A percentile compares a stretch with the other conserved stretches of the same genome.
Evolutionary conservation across 2,113 vertebrate species (phyloP).

Genomic region (Aspiorhynchus laticeps): DNA sequence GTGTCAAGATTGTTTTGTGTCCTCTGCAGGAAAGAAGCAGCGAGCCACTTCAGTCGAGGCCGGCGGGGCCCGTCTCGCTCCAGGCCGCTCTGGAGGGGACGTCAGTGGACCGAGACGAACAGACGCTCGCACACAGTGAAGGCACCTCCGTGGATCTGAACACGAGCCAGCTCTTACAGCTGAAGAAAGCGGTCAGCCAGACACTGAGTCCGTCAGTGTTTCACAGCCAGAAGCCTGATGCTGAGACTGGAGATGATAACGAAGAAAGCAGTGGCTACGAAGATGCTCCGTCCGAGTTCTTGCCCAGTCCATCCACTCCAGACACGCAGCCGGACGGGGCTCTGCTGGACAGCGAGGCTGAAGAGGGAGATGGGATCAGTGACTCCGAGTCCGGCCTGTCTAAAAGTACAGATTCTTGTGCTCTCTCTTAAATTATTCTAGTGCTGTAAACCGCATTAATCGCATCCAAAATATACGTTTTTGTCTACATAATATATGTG

Average conservation of each 20-base stretch:
- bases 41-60: not conserved
- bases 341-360: not conserved
- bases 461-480: no score
- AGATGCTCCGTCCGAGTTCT: slow-evolving; percentile 73
- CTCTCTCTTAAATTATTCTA: not conserved
- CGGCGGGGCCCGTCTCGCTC: not conserved
- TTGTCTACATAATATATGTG: no score
- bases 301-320: slow-evolving; percentile 52
- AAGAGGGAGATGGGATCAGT: not conserved
- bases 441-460: no score
- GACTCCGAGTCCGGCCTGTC: not conserved
- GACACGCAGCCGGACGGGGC: slow-evolving; percentile 48
- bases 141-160: slow-evolving; percentile 45
- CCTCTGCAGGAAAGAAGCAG: slow-evolving; percentile 7
- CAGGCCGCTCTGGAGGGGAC: slow-evolving; percentile 35
- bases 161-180: not conserved
- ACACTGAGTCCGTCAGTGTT: not conserved
- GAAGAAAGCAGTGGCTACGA: slow-evolving; percentile 76
- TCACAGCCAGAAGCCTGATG: not conserved
- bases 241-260: slow-evolving; percentile 60
- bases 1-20: not conserved
- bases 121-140: not conserved
- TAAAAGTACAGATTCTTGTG: slow-evolving; percentile 61
- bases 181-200: not conserved
- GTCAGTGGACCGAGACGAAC: slow-evolving; percentile 48